Base-by-base conservation (phyloP, 2,888 invertebrate genomes). In the Acrobeloides nanus region DNA sequence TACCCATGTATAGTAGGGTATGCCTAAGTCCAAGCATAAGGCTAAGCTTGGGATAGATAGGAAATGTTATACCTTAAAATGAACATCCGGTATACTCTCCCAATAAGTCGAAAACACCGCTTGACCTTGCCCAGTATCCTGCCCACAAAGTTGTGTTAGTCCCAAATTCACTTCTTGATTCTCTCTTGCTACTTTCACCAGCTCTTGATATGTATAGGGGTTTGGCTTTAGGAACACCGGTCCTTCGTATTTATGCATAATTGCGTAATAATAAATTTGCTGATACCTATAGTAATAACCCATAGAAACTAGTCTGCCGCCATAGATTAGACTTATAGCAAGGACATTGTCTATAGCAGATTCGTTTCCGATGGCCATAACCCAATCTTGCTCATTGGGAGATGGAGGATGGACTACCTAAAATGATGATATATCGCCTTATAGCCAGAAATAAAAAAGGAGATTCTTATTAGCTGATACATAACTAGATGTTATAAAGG, bases 71-170 rank as follows among this genome's bases (percentile, higher is more conserved):
- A 68, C 69, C 46, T 63, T 59, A 43, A 61, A 64, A 31, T 54
- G 56, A 7, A 62, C 64, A 12, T 65, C 66, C 1, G 71, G 68
- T 10, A 69, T 51, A 12, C 58, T 51, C 25, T 71, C 71, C 68
- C 68, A 71, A 46, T 71, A 71, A 4, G 71, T 72, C 6, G 57
- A 61, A 41, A 66, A 71, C 3, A 62, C 58, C 0, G 65, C 61
- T 32, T 62, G 55, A 8, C 57, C 60, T 6, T 61, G 61, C 3
- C 59, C 62, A 47, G 57, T 54, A 20, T 69, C 71, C 27, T 72
- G 71, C 0, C 71, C 71, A 48, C 71, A 71, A 37, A 71, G 61
- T 54, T 70, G 71, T 4, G 71, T 71, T 8, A 72, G 47, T 0
- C 63, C 64, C 33, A 71, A 24, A 37, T 72, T 67, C n/a, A 68